Evolutionary conservation across 2,797 vertebrate species (phyloP).

Genomic region (Aphelocoma californica): DNA sequence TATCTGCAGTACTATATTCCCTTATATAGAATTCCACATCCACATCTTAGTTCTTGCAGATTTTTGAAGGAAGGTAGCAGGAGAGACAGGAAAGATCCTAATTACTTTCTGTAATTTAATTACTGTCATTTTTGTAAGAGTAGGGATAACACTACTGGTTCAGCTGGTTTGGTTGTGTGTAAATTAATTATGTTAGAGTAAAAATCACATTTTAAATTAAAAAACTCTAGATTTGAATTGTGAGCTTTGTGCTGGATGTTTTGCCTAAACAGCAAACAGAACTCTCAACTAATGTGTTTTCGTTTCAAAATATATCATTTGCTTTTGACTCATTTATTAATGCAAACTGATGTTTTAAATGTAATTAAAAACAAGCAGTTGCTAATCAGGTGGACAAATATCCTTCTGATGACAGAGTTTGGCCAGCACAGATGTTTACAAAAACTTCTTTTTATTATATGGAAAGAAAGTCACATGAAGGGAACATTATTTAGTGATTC

Average conservation of each 20-base stretch:
- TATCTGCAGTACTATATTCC: neutral
- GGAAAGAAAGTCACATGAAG: neutral
- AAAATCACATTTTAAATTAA: neutral
- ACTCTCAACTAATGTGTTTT: neutral
- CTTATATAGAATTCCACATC: neutral
- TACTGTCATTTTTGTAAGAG: neutral
- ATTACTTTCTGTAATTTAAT: neutral
- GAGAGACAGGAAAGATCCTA: neutral
- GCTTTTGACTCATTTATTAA: slow-evolving; percentile 9
- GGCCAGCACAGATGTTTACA: neutral
- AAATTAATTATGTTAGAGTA: neutral
- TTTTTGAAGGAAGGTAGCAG: neutral
- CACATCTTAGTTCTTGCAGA: neutral
- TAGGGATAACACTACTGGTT: neutral
- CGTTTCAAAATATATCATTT: neutral
- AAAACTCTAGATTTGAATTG: neutral
- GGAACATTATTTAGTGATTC: neutral
- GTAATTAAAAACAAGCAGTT: neutral
- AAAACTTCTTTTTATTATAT: neutral
- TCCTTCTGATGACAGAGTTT: neutral
- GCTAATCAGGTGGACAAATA: neutral
- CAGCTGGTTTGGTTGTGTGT: neutral
- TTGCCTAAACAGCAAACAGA: neutral
- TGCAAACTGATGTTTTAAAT: slow-evolving; percentile 10
- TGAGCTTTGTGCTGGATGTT: neutral